Base-by-base conservation (phyloP, 2,113 vertebrate species). In the Zonotrichia leucophrys region DNA sequence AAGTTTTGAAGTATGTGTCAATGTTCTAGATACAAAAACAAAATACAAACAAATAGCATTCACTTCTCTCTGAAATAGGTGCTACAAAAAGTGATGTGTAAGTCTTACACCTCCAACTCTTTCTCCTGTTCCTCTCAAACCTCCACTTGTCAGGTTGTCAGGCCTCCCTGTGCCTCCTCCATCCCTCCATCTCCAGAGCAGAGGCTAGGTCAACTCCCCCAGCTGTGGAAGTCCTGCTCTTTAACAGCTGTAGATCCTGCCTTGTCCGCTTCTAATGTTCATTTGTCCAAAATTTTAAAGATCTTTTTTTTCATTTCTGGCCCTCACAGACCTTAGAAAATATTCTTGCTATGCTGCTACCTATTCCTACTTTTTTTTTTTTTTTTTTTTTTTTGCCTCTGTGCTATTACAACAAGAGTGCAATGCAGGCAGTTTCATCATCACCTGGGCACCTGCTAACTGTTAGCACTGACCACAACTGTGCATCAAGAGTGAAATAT, bases 101-200 rank as follows among this genome's bases (percentile, higher is more conserved):
- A 39, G 59, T 10, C 21, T 83, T 91, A 42, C 11, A 46, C 7
- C 12, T 74, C 46, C 9, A 56, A 3, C 7, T 77, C 24, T 59
- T 88, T 22, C 20, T 74, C 16, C 31, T 60, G 6, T 59, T 76
- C 35, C 5, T 69, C 35, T 30, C 4, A 3, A 88, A 63, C 4
- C 2, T 83, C 10, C 42, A 28, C 7, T 5, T 5, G 0, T 50
- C 47, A 59, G 19, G 7, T 7, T 3, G 1, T 35, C 16, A 46
- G 47, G 44, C 28, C 17, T 30, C 17, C 52, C 52, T 53, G 52
- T 30, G 62, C 2, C 12, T 52, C 16, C 27, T 83, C 55, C 37
- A 47, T 27, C 18, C 30, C 27, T 50, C 30, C 18, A 5, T 35
- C 21, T 72, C 30, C 59, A 86, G 30, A 56, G 46, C 12, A 86